Percentiles rank a stretch among this genome's conserved stretches.
These are phyloP conservation scores for Apodemus sylvaticus DNA, from an alignment of 2,113 vertebrate genomes.

Conservation along the genomic window DNA sequence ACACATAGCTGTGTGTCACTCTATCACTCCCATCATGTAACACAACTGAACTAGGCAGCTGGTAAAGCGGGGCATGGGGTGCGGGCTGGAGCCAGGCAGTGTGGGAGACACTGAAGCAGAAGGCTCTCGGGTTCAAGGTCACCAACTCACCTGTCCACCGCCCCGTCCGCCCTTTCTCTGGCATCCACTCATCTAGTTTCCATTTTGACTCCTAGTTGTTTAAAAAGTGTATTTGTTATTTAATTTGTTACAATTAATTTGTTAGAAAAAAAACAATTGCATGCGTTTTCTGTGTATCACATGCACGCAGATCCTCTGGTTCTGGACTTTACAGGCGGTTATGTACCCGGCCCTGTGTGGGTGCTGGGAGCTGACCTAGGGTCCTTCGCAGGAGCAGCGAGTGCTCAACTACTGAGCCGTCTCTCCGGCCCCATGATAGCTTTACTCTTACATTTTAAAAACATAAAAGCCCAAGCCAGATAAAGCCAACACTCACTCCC, in stretches of 20 bases:
- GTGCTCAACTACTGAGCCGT: background rate
- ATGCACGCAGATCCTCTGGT: background rate
- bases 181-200: background rate
- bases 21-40: background rate
- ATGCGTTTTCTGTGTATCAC: background rate
- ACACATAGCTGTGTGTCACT: background rate
- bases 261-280: background rate
- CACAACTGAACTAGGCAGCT: too few relatives aligned
- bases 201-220: background rate
- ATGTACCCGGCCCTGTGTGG: background rate
- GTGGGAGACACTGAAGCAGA: background rate
- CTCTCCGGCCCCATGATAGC: too few relatives aligned
- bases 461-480: too few relatives aligned
- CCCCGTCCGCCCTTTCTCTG: background rate
- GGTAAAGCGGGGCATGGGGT: too few relatives aligned
- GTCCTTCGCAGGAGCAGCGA: background rate
- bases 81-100: background rate
- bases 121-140: too few relatives aligned
- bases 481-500: too few relatives aligned
- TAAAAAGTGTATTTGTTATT: background rate
- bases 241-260: too few relatives aligned
- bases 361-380: background rate
- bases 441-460: background rate
- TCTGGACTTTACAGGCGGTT: background rate
- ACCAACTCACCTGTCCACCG: background rate